These are phyloP conservation scores for Pogonognathellus flavescens DNA, from an alignment of 1,140 invertebrate species.

Conservation along the genomic window DNA sequence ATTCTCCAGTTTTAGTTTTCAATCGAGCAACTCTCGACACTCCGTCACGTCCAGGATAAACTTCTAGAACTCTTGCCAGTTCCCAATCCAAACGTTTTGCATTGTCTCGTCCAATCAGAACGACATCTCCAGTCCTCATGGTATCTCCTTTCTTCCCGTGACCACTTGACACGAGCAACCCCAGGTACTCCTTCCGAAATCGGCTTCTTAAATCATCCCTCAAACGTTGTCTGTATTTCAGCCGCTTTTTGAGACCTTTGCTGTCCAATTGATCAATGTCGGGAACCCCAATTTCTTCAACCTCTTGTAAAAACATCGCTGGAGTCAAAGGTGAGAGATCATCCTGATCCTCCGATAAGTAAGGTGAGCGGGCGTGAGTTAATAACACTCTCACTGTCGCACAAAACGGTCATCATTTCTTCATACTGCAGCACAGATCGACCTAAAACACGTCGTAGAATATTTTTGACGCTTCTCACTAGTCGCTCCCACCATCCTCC, in stretches of 20 bases:
- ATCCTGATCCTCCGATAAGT: neutral
- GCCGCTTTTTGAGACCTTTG: neutral
- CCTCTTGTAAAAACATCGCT: constrained; percentile 18
- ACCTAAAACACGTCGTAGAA: too few species aligned
- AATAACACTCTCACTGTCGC: neutral
- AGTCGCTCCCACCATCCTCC: too few species aligned
- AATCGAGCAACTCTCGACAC: constrained; percentile 14
- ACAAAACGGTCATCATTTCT: too few species aligned
- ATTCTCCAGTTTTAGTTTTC: constrained; percentile 32
- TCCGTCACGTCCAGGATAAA: constrained; percentile 24
- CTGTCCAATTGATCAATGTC: neutral
- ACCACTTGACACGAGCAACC: neutral
- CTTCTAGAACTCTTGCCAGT: constrained; percentile 24
- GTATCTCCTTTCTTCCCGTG: neutral
- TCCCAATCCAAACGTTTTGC: constrained; percentile 46
- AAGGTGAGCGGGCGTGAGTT: neutral
- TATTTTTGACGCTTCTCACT: too few species aligned
- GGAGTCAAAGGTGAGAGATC: neutral
- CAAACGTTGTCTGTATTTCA: neutral
- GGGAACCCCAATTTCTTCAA: constrained; percentile 1
- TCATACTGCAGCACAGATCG: too few species aligned
- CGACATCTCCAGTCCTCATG: constrained; percentile 38
- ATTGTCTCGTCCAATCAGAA: constrained; percentile 45
- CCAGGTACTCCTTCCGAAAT: constrained; percentile 11
- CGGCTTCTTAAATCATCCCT: neutral